Evolutionary conservation across 2,797 vertebrate genomes (phyloP), one percentile per base, ranked within the genome.

Genomic region (Sebastes cheni): DNA sequence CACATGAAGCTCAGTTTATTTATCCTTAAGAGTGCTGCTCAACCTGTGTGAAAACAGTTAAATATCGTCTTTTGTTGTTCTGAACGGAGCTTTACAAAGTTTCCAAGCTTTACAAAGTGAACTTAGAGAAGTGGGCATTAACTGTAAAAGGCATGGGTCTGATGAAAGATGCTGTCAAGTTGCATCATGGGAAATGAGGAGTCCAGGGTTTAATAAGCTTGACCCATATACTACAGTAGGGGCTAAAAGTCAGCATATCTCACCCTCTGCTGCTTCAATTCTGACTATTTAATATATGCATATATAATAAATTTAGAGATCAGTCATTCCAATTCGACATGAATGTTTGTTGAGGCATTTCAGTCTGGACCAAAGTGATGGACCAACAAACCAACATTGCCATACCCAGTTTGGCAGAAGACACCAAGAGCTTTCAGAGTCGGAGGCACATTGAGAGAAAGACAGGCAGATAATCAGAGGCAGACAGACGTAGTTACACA

Each of bases 401-500:
- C 5, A 30, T 27, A 12, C 20, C 9, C 16, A 23, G 27, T 14
- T 8, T 59, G 8, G 34, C 34, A 20, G 23, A 76, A n/a, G 68
- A 34, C 34, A 32, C 42, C 2, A 50, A 1, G 4, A 56, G 25
- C 36, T 65, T 59, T 75, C 20, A 59, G 42, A 80, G 25, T 66
- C 8, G 56, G 10, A 32, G 34, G 23, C 10, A 14, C 30, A 32
- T 23, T 72, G 34, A 77, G 65, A 46, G 68, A 42, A n/a, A 87
- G 58, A 75, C 18, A 52, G 61, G 64, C 42, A 65, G 76, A 84
- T 50, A 69, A 75, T 55, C 64, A 52, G 60, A 68, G 36, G 72
- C 54, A 80, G 69, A 30, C 25, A 12, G 81, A 72, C 62, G 46
- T 36, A 42, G 71, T 75, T 83, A 69, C 54, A 83, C 67, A 54